Base-by-base conservation (phyloP, 2,888 invertebrate genomes). In the Priocnemis perturbator region DNA sequence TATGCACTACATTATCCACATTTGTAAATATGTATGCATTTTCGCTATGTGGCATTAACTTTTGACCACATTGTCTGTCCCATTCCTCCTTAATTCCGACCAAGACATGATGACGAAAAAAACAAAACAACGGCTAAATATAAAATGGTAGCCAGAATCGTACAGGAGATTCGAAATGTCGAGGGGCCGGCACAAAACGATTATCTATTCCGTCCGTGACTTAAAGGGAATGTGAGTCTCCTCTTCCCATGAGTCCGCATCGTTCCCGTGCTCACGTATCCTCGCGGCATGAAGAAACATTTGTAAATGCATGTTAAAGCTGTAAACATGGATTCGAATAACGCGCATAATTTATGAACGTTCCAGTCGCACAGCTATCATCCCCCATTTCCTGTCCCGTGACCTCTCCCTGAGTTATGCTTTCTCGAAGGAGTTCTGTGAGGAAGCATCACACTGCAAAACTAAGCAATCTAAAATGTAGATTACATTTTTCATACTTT, bases 201-300 rank as follows among this genome's bases (percentile, higher is more conserved):
- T 69, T 74, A 58, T 66, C 60, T 56, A 60, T 69, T 73, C 60
- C 21, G 58, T 52, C 55, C 69, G 48, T 44, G 58, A 63, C 64
- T 65, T 50, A 47, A 74, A 65, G 65, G 55, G 67, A 69, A 73
- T 68, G 64, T 56, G 47, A 48, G n/a, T n/a, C n/a, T 26, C 5
- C 37, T 69, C 69, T 69, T 65, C 62, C 60, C 58, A 65, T 64
- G 64, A 53, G 48, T 53, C 59, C 56, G 64, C 56, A 20, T 61
- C 45, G 57, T 60, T 21, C 55, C 15, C 30, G 64, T 64, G 61
- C 26, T 52, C 52, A 21, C 19, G 57, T 37, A 11, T 11, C 20
- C 23, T 14, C 37, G 26, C 52, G 21, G 48, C 60, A 66, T 62
- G 50, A 57, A 57, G 60, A 50, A 23, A 52, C 61, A 52, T 26